A percentile compares a stretch with the other conserved stretches of the same genome.
Conservation (phyloP, 2,797 vertebrate genomes). For the Pseudotriccus pelzelni region DNA sequence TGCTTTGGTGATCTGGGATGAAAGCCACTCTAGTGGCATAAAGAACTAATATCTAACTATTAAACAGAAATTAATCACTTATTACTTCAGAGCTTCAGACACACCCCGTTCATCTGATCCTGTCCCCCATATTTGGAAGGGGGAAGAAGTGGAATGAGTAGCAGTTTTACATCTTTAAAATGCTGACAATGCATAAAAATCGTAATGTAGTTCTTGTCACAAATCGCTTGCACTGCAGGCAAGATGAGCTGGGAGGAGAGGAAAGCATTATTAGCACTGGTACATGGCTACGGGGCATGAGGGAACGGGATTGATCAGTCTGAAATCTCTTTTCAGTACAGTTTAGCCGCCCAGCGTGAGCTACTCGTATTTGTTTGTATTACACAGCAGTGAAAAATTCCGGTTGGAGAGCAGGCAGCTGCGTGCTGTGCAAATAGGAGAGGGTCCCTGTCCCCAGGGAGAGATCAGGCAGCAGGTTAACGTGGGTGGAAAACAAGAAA, state of each 20-base stretch:
- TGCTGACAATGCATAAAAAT: neutral
- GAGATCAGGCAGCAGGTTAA: neutral
- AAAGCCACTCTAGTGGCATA: neutral
- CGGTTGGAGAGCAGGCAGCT: neutral
- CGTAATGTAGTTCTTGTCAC: neutral
- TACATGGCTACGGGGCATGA: neutral
- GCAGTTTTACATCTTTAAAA: neutral
- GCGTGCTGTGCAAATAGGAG: neutral
- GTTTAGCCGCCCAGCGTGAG: neutral
- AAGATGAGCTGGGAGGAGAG: neutral
- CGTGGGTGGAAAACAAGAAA: neutral
- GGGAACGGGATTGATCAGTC: neutral
- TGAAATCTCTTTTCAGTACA: slow-evolving; percentile 22
- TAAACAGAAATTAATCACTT: neutral
- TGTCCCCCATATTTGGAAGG: neutral
- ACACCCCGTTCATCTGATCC: neutral
- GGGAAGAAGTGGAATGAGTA: neutral
- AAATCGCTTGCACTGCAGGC: neutral
- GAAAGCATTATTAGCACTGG: neutral
- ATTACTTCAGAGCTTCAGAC: neutral
- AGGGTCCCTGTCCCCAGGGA: neutral
- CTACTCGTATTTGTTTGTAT: slow-evolving; percentile 2
- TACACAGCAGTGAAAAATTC: slow-evolving; percentile 33
- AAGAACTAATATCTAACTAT: neutral
- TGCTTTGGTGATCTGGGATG: neutral